A percentile compares a stretch with the other conserved stretches of the same genome.
phyloP scores from a whole-genome alignment of 2,113 vertebrate species.

The Leptobrachium leishanense region DNA sequence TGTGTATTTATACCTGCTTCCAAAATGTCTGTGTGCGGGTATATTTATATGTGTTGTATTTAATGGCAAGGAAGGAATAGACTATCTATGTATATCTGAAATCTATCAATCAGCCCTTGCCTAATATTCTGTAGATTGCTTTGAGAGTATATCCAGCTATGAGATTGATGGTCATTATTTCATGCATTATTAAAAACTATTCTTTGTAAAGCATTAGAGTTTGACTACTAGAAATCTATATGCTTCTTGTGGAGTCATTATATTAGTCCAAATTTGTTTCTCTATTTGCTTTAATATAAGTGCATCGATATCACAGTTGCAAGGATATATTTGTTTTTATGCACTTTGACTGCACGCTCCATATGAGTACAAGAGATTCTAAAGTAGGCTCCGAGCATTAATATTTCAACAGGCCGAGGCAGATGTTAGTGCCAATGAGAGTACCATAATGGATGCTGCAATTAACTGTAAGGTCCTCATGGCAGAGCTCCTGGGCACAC shows the following conservation, averaged over 20 bases:
- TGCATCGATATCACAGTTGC: constrained; percentile 24
- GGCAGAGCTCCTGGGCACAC: constrained; percentile 47
- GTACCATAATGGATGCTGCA: constrained; percentile 48
- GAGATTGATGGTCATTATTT: too few species aligned
- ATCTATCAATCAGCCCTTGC: too few species aligned
- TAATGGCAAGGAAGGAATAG: too few species aligned
- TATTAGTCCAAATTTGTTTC: neutral
- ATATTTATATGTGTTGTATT: too few species aligned
- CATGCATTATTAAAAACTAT: too few species aligned
- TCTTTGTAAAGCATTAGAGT: too few species aligned
- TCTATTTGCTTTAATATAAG: constrained; percentile 1
- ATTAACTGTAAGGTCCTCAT: constrained; percentile 44
- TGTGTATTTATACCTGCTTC: too few species aligned
- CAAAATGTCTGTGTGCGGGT: too few species aligned
- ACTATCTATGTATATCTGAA: too few species aligned
- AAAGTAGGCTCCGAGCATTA: constrained; percentile 40
- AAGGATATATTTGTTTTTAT: constrained; percentile 29
- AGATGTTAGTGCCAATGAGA: constrained; percentile 43
- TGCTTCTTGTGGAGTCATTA: neutral
- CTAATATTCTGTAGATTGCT: too few species aligned
- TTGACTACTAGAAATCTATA: too few species aligned
- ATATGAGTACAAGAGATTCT: constrained; percentile 29
- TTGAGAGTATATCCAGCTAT: too few species aligned
- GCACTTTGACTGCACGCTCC: constrained; percentile 35
- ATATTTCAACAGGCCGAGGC: constrained; percentile 43